Evolutionary conservation across 2,113 vertebrate species (phyloP).

Genomic region (Phycodurus eques): DNA sequence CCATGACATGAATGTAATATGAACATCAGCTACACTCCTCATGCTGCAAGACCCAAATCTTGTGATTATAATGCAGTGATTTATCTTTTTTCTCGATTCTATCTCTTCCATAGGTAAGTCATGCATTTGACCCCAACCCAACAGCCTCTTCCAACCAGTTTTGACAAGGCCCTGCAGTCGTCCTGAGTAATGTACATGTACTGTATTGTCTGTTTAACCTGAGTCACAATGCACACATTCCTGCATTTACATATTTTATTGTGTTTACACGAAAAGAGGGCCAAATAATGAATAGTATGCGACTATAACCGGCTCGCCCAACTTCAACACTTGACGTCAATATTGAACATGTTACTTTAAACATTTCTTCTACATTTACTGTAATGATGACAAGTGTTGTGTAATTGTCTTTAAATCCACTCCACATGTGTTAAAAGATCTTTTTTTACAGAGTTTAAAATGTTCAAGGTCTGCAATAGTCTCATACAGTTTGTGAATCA

Average conservation of each 20-base stretch:
- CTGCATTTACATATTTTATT: background rate
- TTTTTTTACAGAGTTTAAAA: background rate
- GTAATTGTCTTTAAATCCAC: background rate
- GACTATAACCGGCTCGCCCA: too few species aligned
- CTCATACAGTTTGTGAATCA: background rate
- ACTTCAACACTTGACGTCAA: too few species aligned
- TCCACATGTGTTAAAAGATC: background rate
- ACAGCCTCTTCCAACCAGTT: background rate
- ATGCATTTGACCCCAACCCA: conserved; percentile 2
- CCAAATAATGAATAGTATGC: too few species aligned
- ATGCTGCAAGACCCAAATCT: background rate
- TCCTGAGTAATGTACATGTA: conserved; percentile 54
- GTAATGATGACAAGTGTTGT: background rate
- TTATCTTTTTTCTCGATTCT: conserved; percentile 18
- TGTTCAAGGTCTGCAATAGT: too few species aligned
- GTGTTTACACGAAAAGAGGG: background rate
- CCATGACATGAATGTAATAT: too few species aligned
- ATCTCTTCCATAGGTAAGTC: conserved; percentile 58
- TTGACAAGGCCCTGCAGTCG: conserved; percentile 16
- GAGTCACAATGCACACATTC: background rate
- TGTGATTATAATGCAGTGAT: conserved; percentile 36
- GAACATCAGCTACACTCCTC: background rate
- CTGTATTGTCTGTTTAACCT: background rate
- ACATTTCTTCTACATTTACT: too few species aligned
- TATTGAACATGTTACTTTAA: background rate